phyloP scores from a whole-genome alignment of 2,797 vertebrate genomes.

The Tympanoctomys barrerae region DNA sequence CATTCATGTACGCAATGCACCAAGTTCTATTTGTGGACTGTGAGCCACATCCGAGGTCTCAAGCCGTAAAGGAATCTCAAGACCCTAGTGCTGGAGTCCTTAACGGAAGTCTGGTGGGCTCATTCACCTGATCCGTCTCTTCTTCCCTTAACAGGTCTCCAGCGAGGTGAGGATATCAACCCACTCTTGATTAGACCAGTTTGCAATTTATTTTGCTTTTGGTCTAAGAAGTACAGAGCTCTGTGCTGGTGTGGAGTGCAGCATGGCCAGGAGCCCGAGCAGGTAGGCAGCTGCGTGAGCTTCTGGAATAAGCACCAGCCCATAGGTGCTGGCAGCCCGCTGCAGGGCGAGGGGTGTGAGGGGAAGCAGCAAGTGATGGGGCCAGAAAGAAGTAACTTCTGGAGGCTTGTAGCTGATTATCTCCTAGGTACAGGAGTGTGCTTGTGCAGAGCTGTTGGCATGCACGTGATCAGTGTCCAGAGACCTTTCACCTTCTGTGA shows the following conservation, averaged over 20 bases:
- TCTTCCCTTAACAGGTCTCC: constrained; percentile 85
- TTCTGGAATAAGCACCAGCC: neutral
- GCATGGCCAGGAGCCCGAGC: constrained; percentile 76
- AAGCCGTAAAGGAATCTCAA: neutral
- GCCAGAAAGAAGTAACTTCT: neutral
- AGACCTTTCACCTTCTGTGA: neutral
- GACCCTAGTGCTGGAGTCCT: neutral
- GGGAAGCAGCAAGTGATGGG: neutral
- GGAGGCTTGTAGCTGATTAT: neutral
- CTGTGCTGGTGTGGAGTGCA: constrained; percentile 89
- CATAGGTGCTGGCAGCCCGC: neutral
- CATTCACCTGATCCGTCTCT: neutral
- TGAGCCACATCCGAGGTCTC: neutral
- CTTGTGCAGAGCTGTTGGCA: neutral
- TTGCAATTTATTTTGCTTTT: constrained; percentile 91
- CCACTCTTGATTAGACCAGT: constrained; percentile 90
- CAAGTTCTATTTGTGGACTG: neutral
- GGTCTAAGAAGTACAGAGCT: constrained; percentile 89
- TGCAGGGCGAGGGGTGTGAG: rapidly evolving
- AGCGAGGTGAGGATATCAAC: constrained; percentile 87
- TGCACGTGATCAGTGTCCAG: neutral
- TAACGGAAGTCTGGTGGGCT: neutral
- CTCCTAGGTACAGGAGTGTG: neutral
- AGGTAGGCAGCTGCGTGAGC: constrained; percentile 85
- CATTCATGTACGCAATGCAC: neutral